Base-by-base conservation (phyloP, 1,140 invertebrate genomes). In the Aphaenogaster rudis region DNA sequence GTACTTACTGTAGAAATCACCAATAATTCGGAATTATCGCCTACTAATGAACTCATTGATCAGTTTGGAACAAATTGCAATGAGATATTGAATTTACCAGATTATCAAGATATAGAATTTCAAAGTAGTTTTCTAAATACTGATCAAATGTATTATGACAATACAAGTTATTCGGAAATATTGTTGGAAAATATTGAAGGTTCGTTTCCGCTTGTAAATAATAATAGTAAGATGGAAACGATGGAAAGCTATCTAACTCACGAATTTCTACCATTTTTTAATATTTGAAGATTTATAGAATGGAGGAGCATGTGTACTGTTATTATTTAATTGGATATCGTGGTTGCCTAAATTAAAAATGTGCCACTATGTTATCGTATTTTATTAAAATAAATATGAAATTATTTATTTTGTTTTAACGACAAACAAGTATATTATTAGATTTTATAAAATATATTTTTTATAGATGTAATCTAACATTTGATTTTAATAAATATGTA, bases 1-100 rank as follows among this genome's bases (percentile, higher is more conserved):
- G 89, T 94, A 1, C 89, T 93, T 3, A 93, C 93, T 4, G 90
- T 94, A 4, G 92, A 94, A 74, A 88, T 94, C 11, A 88, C 93
- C 2, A 92, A 89, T 63, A 92, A 89, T 63, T 91, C 92, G 17
- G 92, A 92, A 67, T 91, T 91, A 0, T 88, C 90, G 17, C 86
- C 92, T 39, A 92, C 91, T 86, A 93, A 90, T 52, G 88, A 89
- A 48, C 33, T 89, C 4, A 88, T 91, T 9, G 92, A 94, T 87
- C 93, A 94, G 45, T 92, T 93, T 74, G 93, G 91, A 66, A 89
- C 89, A 9, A 94, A 92, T 85, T 93, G 90, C 36, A 94, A 91
- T 67, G 93, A 94, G 71, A 93, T 94, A 87, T 89, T 93, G 8
- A 93, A 91, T 52, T 81, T 93, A 11, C 54, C 92, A 0, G 86